Evolutionary conservation across 2,797 vertebrate genomes (phyloP).

Genomic region (Manis crassicaudata): DNA sequence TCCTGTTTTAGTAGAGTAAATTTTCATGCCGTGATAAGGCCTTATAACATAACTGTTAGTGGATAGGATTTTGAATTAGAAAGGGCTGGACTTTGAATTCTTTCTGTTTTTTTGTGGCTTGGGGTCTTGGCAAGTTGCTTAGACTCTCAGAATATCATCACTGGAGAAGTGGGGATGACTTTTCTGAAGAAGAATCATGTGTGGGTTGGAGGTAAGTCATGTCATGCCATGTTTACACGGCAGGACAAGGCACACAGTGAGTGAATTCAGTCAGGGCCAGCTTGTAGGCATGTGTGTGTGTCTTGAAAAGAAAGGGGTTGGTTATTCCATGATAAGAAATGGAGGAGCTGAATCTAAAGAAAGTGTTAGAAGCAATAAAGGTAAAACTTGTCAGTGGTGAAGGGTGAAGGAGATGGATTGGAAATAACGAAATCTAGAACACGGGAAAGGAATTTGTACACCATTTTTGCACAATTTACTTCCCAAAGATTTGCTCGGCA

Average conservation of each 20-base stretch:
- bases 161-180: background rate
- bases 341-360: background rate
- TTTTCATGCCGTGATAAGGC: background rate
- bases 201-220: accelerated
- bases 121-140: background rate
- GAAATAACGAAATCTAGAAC: background rate
- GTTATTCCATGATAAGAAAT: background rate
- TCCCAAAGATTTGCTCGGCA: background rate
- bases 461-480: no score
- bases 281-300: accelerated
- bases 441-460: background rate
- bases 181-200: background rate
- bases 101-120: background rate
- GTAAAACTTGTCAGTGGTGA: background rate
- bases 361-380: background rate
- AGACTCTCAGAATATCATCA: background rate
- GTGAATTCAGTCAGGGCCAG: accelerated
- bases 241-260: no score
- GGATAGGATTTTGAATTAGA: background rate
- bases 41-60: background rate
- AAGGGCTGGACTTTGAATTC: background rate
- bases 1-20: background rate
- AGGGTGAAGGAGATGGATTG: background rate
- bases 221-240: accelerated
- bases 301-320: background rate